A percentile compares a stretch with the other conserved stretches of the same genome.
Evolutionary conservation across 2,888 invertebrate species (phyloP).

Genomic region (Drosophila maculinotata): DNA sequence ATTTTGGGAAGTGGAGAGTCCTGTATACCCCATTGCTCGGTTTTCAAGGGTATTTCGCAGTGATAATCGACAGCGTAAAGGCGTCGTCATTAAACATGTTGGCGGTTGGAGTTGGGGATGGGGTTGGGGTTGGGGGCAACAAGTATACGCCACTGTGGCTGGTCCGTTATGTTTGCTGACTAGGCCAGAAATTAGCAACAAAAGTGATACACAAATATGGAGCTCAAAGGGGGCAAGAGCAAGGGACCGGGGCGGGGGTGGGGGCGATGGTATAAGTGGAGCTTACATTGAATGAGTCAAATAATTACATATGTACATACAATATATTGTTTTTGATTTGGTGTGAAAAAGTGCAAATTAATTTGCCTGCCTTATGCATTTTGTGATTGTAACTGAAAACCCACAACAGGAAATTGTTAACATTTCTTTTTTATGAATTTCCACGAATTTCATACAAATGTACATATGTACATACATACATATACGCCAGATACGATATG

Average conservation of each 20-base stretch:
- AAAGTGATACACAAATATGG: constrained; percentile 5
- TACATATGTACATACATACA: too few species aligned
- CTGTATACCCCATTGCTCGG: too few species aligned
- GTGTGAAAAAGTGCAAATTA: constrained; percentile 65
- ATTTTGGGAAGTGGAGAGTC: too few species aligned
- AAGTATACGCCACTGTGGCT: constrained; percentile 68
- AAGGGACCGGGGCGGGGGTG: too few species aligned
- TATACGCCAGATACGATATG: too few species aligned
- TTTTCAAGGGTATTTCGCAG: constrained; percentile 8
- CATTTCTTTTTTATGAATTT: constrained; percentile 52
- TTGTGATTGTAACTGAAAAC: constrained; percentile 56
- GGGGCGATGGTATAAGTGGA: constrained; percentile 1
- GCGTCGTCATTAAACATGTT: constrained; percentile 40
- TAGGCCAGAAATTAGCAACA: constrained; percentile 12
- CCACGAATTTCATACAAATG: constrained; percentile 51
- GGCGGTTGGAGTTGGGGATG: background rate
- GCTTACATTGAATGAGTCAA: constrained; percentile 62
- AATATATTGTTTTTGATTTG: constrained; percentile 45
- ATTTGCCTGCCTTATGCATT: constrained; percentile 28
- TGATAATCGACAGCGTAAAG: constrained; percentile 40
- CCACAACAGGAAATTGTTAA: constrained; percentile 72
- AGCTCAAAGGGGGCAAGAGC: background rate
- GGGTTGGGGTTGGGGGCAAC: constrained; percentile 14
- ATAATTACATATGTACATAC: constrained; percentile 27
- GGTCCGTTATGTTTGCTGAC: constrained; percentile 49